A percentile compares a stretch with the other conserved stretches of the same genome.
Conservation (phyloP, 2,797 vertebrate species). For the Sebastolobus alascanus region DNA sequence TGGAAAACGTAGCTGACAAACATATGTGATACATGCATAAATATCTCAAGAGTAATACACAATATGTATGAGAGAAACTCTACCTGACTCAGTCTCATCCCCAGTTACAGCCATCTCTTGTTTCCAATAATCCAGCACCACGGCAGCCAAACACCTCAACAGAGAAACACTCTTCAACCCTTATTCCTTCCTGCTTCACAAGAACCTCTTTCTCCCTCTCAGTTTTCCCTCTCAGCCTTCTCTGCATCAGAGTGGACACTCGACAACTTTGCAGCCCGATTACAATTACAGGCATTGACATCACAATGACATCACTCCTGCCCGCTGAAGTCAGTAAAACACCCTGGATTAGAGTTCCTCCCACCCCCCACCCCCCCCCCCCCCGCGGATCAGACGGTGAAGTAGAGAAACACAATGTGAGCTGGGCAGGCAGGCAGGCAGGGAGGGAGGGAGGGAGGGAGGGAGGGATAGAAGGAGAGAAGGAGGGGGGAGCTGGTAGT, state of each 20-base stretch:
- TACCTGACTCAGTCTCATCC: slow-evolving; percentile 93
- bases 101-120: slow-evolving; percentile 94
- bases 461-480: not conserved
- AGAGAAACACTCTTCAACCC: slow-evolving; percentile 16
- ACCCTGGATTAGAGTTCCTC: slow-evolving; percentile 84
- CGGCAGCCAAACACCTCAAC: slow-evolving; percentile 33
- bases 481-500: slow-evolving; percentile 21
- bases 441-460: slow-evolving; percentile 12
- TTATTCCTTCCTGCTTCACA: not conserved
- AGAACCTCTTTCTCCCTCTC: slow-evolving; percentile 29
- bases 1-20: not conserved
- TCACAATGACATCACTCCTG: slow-evolving; percentile 95
- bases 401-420: slow-evolving; percentile 60
- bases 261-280: slow-evolving; percentile 87
- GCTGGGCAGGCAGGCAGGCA: slow-evolving; percentile 30
- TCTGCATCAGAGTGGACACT: slow-evolving; percentile 81
- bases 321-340: slow-evolving; percentile 89
- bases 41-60: not conserved
- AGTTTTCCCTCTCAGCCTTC: slow-evolving; percentile 35
- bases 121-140: slow-evolving; percentile 85
- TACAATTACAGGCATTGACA: slow-evolving; percentile 93
- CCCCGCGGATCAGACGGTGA: slow-evolving; percentile 44
- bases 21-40: not conserved
- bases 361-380: slow-evolving; percentile 5
- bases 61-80: slow-evolving; percentile 18